Evolutionary conservation across 53 echinoderm and acorn worm species (phyloP).

Genomic region (Zoroaster sp.): DNA sequence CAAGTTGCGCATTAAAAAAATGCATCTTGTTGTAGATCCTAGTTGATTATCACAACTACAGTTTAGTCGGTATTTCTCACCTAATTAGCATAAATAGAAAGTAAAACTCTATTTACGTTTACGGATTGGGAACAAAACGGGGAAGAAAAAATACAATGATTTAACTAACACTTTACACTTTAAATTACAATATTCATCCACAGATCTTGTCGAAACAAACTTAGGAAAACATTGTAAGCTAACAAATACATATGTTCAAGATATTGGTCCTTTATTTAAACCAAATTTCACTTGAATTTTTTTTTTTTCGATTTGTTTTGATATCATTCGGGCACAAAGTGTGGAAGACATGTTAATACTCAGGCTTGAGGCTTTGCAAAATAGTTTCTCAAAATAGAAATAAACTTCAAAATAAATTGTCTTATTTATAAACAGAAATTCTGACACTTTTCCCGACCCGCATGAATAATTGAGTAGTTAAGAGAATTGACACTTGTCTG

Average conservation of each 20-base stretch:
- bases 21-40: slow-evolving; percentile 10
- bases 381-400: no score
- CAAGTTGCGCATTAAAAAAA: background rate
- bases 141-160: background rate
- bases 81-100: background rate
- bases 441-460: no score
- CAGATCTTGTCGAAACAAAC: background rate
- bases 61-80: background rate
- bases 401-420: no score
- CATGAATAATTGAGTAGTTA: no score
- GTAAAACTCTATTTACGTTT: background rate
- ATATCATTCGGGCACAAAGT: no score
- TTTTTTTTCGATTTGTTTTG: no score
- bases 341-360: no score
- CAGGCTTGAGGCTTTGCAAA: no score
- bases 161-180: background rate
- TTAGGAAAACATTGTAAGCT: background rate
- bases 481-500: no score
- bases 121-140: background rate
- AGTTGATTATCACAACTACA: background rate
- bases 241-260: background rate
- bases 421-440: no score
- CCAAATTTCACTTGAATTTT: background rate
- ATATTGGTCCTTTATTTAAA: background rate
- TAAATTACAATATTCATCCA: background rate